Base-by-base conservation (phyloP, 2,888 invertebrate species). In the Charanyca ferruginea region DNA sequence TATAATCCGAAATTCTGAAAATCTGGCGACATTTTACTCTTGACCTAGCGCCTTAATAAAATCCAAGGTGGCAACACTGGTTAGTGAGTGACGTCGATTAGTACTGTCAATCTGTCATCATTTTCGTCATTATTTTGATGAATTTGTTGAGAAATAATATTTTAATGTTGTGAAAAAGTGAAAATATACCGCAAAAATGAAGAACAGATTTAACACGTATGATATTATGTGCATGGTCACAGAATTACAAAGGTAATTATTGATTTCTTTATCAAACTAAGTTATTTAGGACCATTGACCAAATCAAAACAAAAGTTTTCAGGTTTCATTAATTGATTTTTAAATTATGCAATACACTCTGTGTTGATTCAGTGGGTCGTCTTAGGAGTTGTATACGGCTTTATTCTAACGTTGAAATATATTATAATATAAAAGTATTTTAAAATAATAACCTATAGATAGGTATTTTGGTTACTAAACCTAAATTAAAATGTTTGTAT, bases 211-310 rank as follows among this genome's bases (percentile, higher is more conserved):
- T 91, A 98, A 98, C 88, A 98, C 99, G 0, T 97, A 98, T 85
- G 99, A 99, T 95, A 97, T 99, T 76, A 97, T 98, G 80, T 99
- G 99, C 88, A 97, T 97, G 84, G 96, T 99, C 60, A 97, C 97
- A 53, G 99, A 99, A 92, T 94, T 99, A 28, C 98, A 98, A 93
- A 97, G 96, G 98, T 98, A 72, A 73, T 48, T 42, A 57, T 32
- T 20, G 13, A 2, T 49, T 22, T 22, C 1, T 13, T 20, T 42
- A 18, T 0, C 1, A 23, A 53, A 48, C 41, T 20, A 62, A 18
- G 1, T n/a, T 52, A 4, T n/a, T 3, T 38, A 18, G 11, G 4
- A 22, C 0, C 22, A 51, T 54, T 42, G 23, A 71, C 54, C 18
- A 57, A 59, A 52, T 28, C 42, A 48, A 59, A 77, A 48, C 45